Percentiles rank a stretch among this genome's conserved stretches.
phyloP scores from a whole-genome alignment of 2,797 vertebrate species.

The Sebastiscus tertius region DNA sequence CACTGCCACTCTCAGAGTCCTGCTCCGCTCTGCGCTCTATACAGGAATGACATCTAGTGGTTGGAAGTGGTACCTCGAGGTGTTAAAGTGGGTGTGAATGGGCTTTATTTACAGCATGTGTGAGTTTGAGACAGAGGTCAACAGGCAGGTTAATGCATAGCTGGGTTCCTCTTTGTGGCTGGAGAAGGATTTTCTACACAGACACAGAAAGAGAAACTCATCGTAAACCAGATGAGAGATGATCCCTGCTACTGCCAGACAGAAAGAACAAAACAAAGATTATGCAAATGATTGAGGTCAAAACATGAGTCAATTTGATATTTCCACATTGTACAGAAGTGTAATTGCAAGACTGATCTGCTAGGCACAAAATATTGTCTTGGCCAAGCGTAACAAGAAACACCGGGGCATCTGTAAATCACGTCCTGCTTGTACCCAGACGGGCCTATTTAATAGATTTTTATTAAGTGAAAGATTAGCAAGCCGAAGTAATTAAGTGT shows the following conservation, averaged over 20 bases:
- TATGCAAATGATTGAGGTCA: neutral
- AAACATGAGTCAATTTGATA: neutral
- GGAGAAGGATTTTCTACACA: neutral
- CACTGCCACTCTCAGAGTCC: neutral
- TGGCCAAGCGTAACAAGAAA: slow-evolving; percentile 17
- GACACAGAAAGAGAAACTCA: neutral
- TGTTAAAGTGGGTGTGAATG: neutral
- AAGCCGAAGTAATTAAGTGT: slow-evolving; percentile 56
- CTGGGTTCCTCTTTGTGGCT: neutral
- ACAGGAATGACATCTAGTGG: slow-evolving; percentile 78
- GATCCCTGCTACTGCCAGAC: neutral
- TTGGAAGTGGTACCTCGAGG: neutral
- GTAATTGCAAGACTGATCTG: slow-evolving; percentile 15
- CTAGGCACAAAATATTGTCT: neutral
- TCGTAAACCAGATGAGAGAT: neutral
- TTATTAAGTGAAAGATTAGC: slow-evolving; percentile 65
- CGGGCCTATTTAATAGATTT: slow-evolving; percentile 51
- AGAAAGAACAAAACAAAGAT: neutral
- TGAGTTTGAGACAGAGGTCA: slow-evolving; percentile 22
- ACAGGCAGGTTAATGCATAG: neutral
- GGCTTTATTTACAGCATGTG: slow-evolving; percentile 18
- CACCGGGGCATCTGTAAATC: slow-evolving; percentile 42
- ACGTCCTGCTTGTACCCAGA: slow-evolving; percentile 32
- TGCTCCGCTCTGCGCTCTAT: slow-evolving; percentile 30
- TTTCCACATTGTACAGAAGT: slow-evolving; percentile 2